These are phyloP conservation scores for Scaptodrosophila latifasciaeformis DNA, from an alignment of 2,888 invertebrate genomes.

Conservation along the genomic window DNA sequence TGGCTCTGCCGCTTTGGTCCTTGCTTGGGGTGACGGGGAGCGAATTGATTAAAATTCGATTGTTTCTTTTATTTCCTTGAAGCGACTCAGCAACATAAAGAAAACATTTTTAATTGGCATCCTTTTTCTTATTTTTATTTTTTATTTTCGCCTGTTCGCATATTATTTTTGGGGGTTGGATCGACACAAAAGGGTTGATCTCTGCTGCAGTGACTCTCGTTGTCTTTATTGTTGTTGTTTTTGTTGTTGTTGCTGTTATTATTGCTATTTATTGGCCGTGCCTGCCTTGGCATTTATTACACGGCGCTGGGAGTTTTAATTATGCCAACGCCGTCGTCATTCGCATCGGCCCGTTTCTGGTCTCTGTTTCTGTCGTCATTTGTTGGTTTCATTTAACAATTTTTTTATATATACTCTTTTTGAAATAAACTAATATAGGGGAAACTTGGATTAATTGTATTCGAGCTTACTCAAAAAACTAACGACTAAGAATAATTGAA, in stretches of 20 bases:
- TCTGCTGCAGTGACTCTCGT: conserved; percentile 14
- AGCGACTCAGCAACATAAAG: no score
- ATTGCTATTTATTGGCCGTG: conserved; percentile 64
- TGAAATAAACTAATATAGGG: no score
- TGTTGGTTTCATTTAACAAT: no score
- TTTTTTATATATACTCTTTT: no score
- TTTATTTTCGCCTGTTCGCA: no score
- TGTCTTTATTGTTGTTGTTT: conserved; percentile 18
- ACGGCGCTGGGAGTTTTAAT: conserved; percentile 62
- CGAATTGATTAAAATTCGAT: conserved; percentile 75
- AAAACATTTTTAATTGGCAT: no score
- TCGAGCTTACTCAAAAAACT: no score
- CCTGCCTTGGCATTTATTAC: conserved; percentile 68
- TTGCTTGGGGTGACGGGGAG: conserved; percentile 24
- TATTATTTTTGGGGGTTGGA: conserved; percentile 19
- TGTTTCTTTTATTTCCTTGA: conserved; percentile 62
- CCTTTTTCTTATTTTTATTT: no score
- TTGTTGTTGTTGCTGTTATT: conserved; percentile 39
- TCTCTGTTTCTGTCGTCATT: no score
- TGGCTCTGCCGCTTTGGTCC: conserved; percentile 12
- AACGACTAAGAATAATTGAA: no score
- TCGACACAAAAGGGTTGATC: conserved; percentile 45
- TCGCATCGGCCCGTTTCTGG: no score
- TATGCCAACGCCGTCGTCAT: conserved; percentile 46
- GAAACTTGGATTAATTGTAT: no score